phyloP scores from a whole-genome alignment of 2,888 invertebrate genomes.

The Bhutanitis thaidina region DNA sequence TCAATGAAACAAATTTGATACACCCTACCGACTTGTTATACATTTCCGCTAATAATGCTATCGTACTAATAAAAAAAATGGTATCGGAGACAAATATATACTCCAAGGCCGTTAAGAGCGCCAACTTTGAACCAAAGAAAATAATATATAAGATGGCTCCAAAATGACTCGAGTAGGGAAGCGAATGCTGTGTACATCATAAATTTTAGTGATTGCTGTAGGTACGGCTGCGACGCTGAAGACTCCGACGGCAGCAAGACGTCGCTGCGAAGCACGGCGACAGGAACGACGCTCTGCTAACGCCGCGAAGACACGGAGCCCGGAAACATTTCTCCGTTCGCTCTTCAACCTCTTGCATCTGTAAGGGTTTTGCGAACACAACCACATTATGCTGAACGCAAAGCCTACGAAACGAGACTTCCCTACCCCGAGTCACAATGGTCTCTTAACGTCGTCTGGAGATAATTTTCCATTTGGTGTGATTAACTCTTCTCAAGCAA shows the following conservation, averaged over 20 bases:
- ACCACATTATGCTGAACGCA: slow-evolving; percentile 78
- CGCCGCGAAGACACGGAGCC: slow-evolving; percentile 11
- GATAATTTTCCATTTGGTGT: slow-evolving; percentile 16
- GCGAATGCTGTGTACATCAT: slow-evolving; percentile 48
- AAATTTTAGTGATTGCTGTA: slow-evolving; percentile 34
- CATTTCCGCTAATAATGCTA: too few species aligned
- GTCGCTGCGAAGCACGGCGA: slow-evolving; percentile 28
- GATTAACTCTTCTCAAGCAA: slow-evolving; percentile 24
- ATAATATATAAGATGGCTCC: slow-evolving; percentile 26
- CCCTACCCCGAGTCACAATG: slow-evolving; percentile 70
- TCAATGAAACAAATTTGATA: slow-evolving; percentile 24
- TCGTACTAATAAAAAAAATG: neutral
- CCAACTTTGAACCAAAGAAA: slow-evolving; percentile 16
- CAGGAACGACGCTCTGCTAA: slow-evolving; percentile 21
- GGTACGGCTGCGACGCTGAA: slow-evolving; percentile 27
- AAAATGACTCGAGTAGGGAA: slow-evolving; percentile 74
- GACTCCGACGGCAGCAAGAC: slow-evolving; percentile 28
- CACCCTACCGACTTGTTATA: slow-evolving; percentile 46
- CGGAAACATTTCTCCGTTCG: slow-evolving; percentile 40
- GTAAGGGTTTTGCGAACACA: slow-evolving; percentile 78
- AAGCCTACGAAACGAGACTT: slow-evolving; percentile 64
- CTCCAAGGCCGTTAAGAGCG: slow-evolving; percentile 61
- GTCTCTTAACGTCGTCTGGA: slow-evolving; percentile 63
- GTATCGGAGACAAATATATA: slow-evolving; percentile 23
- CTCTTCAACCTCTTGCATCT: slow-evolving; percentile 68